phyloP scores from a whole-genome alignment of 1,140 invertebrate genomes.

The Leguminivora glycinivorella region DNA sequence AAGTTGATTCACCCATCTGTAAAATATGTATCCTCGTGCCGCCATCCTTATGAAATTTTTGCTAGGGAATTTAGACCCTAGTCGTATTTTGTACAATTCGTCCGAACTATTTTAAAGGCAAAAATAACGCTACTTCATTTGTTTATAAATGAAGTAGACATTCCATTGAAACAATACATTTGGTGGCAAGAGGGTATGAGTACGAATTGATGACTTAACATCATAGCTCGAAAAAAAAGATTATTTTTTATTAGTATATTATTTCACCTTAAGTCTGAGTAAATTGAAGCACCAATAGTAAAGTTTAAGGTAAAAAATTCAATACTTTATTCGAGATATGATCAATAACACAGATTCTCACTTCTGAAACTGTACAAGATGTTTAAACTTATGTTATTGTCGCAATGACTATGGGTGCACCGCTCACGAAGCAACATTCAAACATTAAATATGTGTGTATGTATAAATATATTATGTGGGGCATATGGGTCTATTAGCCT shows the following conservation, averaged over 20 bases:
- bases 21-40: no score
- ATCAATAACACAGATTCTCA: neutral
- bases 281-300: neutral
- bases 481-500: slow-evolving; percentile 31
- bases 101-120: no score
- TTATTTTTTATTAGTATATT: neutral
- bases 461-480: neutral
- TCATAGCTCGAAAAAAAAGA: neutral
- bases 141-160: no score
- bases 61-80: no score
- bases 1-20: no score
- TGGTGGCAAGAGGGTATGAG: no score
- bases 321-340: neutral
- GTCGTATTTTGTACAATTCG: no score
- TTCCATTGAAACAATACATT: no score
- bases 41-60: no score
- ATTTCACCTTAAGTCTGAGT: no score
- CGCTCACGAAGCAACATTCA: slow-evolving; percentile 17
- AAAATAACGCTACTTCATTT: no score
- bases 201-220: no score
- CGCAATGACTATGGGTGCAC: neutral
- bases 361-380: slow-evolving; percentile 15
- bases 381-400: slow-evolving; percentile 18
- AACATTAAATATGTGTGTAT: neutral
- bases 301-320: neutral